Percentiles rank a stretch among this genome's conserved stretches.
phyloP scores from a whole-genome alignment of 2,797 vertebrate genomes.

The Arnoldichthys spilopterus region DNA sequence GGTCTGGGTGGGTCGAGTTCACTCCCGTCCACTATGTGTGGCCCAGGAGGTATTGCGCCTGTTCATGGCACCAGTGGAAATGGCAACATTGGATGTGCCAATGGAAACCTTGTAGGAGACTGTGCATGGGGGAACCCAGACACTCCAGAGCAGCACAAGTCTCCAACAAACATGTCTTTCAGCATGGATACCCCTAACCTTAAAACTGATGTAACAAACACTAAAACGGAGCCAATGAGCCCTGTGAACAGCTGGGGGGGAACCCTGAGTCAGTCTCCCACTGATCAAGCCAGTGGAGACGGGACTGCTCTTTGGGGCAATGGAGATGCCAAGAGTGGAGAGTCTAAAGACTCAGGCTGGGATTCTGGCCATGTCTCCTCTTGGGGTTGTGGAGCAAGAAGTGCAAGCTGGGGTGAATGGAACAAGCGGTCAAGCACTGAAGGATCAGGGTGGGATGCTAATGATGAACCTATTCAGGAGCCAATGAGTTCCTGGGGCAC shows the following conservation, averaged over 20 bases:
- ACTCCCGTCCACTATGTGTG: constrained; percentile 81
- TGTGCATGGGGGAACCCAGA: constrained; percentile 86
- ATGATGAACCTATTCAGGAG: constrained; percentile 76
- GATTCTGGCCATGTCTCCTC: constrained; percentile 78
- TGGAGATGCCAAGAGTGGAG: constrained; percentile 83
- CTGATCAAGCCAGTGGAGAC: constrained; percentile 82
- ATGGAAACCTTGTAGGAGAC: constrained; percentile 74
- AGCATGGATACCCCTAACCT: constrained; percentile 89
- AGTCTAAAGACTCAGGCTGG: constrained; percentile 82
- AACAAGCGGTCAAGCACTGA: constrained; percentile 83
- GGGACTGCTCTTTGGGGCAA: constrained; percentile 83
- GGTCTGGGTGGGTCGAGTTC: constrained; percentile 50
- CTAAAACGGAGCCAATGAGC: constrained; percentile 73
- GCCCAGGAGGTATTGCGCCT: constrained; percentile 78
- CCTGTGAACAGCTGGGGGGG: constrained; percentile 84
- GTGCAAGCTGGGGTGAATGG: constrained; percentile 81
- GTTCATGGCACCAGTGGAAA: constrained; percentile 75
- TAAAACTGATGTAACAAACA: constrained; percentile 90
- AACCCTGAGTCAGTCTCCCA: constrained; percentile 84
- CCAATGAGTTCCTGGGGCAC: constrained; percentile 81
- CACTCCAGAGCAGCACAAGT: constrained; percentile 84
- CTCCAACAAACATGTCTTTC: constrained; percentile 88
- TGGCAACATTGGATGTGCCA: constrained; percentile 80
- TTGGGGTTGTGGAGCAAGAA: constrained; percentile 77
- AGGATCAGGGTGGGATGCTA: constrained; percentile 80